A percentile compares a stretch with the other conserved stretches of the same genome.
Evolutionary conservation across 2,888 invertebrate genomes (phyloP).

Genomic region (Caenorhabditis sp.): DNA sequence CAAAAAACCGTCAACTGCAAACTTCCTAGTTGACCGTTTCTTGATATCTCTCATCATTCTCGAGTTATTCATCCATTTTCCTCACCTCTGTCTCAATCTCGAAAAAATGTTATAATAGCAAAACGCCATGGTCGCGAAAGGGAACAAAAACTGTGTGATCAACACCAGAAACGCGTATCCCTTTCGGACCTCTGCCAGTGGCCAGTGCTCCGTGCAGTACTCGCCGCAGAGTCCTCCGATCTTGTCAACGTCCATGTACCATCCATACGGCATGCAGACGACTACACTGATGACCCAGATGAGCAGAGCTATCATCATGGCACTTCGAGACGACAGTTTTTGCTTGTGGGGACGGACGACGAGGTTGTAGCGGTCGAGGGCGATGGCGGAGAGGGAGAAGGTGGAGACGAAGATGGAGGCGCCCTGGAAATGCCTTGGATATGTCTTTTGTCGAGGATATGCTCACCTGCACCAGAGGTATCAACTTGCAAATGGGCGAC

Average conservation of each 20-base stretch:
- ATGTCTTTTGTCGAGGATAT: too few relatives aligned
- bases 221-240: constrained; percentile 83
- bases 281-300: constrained; percentile 87
- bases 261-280: constrained; percentile 93
- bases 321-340: constrained; percentile 72
- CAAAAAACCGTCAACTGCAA: too few relatives aligned
- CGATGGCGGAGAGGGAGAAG: constrained; percentile 95
- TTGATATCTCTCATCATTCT: too few relatives aligned
- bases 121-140: constrained; percentile 94
- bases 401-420: constrained; percentile 98
- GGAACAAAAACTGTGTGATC: constrained; percentile 93
- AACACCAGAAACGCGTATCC: constrained; percentile 92
- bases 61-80: too few relatives aligned
- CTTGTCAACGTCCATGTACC: constrained; percentile 87
- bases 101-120: constrained; percentile 93
- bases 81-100: constrained; percentile 70
- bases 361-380: constrained; percentile 89
- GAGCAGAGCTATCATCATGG: constrained; percentile 84
- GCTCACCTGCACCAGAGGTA: constrained; percentile 91
- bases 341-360: constrained; percentile 78
- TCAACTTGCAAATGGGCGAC: constrained; percentile 91
- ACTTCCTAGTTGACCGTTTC: too few relatives aligned
- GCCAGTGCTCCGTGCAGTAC: constrained; percentile 88
- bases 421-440: constrained; percentile 84
- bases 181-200: constrained; percentile 89